Evolutionary conservation across 1,140 invertebrate genomes (phyloP), one percentile per base, ranked within the genome.

Genomic region (Colletes gigas): DNA sequence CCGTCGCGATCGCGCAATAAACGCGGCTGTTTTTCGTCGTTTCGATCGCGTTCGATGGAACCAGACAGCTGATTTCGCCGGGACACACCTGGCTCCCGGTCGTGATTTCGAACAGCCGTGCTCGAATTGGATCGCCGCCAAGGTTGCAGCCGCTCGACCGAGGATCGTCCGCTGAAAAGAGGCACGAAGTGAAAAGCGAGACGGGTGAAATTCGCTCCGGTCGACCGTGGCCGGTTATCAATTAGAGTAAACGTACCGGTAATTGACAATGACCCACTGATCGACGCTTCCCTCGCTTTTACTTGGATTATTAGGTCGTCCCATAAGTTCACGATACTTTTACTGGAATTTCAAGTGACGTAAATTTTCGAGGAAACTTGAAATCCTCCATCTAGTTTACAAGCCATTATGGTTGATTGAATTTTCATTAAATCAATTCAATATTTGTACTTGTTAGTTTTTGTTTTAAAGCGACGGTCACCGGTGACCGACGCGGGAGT

Each of bases 121-220:
- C 55, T 82, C 70, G 80, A 79, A 79, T 79, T 69, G 73, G 71
- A 87, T 75, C 74, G 79, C 75, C 83, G 87, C 84, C 87, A 89
- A 90, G 82, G 88, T 89, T 89, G 83, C 63, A 39, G 30, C 57
- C 63, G 21, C 50, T 63, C 52, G 60, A 19, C 39, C 12, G 60
- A 30, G 21, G 57, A 21, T n/a, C 52, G 21, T 19, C 5, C n/a
- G 63, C 59, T 66, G 77, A 77, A 83, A 83, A 60, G 68, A 81
- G 76, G 70, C 60, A 7, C 81, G 69, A 54, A 82, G 77, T 88
- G 85, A 79, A 89, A 88, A 85, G 85, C 44, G 4, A 54, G 66
- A 47, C 30, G 30, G 30, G 54, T 9, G 79, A 78, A 85, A 78
- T 82, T 78, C 55, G 15, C n/a, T 78, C 30, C 59, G 60, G 12